A percentile compares a stretch with the other conserved stretches of the same genome.
These are phyloP conservation scores for Megaceryle alcyon DNA, from an alignment of 2,797 vertebrate species.

Conservation along the genomic window DNA sequence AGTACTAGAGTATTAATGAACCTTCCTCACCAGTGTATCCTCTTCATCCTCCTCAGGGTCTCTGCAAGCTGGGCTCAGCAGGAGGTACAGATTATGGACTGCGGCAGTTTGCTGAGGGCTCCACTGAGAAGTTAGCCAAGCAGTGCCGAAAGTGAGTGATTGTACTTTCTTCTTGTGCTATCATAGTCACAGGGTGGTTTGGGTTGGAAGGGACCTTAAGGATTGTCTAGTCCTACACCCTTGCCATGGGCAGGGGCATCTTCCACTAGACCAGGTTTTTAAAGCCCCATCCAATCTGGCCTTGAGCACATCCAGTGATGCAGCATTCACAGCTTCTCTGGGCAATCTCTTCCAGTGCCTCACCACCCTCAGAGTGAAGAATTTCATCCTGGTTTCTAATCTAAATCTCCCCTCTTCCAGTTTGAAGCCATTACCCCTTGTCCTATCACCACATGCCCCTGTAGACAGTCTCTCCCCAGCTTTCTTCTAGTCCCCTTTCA, in stretches of 20 bases:
- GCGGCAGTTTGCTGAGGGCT: constrained; percentile 96
- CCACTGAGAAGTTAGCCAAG: constrained; percentile 96
- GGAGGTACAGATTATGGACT: constrained; percentile 95
- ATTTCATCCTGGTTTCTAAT: neutral
- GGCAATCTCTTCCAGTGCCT: neutral
- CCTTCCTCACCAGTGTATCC: neutral
- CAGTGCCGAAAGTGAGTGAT: constrained; percentile 94
- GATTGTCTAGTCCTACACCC: neutral
- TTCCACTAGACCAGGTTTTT: neutral
- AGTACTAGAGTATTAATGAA: neutral
- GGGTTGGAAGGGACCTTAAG: neutral
- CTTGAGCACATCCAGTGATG: neutral
- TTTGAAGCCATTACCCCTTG: neutral
- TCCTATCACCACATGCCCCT: neutral
- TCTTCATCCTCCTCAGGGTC: constrained; percentile 81
- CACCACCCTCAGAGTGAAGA: neutral
- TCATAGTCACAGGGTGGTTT: neutral
- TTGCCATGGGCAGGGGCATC: neutral
- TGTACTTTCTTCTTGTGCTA: neutral
- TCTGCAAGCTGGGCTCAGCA: constrained; percentile 97
- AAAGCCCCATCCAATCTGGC: neutral
- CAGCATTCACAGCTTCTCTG: neutral
- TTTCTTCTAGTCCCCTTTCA: neutral
- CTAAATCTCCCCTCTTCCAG: neutral
- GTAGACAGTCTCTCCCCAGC: neutral